Percentiles rank a stretch among this genome's conserved stretches.
These are phyloP conservation scores for Megalopta genalis DNA, from an alignment of 1,140 invertebrate species.

Conservation along the genomic window DNA sequence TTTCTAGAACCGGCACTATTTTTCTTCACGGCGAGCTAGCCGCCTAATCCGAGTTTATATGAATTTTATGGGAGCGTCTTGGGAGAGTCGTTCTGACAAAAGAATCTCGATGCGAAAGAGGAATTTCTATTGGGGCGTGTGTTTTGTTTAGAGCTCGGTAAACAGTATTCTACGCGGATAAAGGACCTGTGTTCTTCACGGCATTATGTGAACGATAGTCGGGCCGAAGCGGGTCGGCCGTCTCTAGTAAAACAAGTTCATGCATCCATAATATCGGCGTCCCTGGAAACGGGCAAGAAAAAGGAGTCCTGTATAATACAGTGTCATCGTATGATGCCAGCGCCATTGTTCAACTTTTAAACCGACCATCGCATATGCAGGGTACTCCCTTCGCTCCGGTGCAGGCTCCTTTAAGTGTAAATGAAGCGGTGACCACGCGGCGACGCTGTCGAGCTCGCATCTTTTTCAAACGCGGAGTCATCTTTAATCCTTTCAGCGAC, in stretches of 20 bases:
- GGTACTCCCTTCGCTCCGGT: constrained; percentile 20
- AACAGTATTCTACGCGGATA: background rate
- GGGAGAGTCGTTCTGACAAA: no score
- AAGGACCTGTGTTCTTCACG: background rate
- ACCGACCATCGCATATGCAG: constrained; percentile 30
- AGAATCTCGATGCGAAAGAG: no score
- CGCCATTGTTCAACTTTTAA: constrained; percentile 40
- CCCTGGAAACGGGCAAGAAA: constrained; percentile 25
- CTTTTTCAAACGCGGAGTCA: background rate
- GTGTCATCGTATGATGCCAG: constrained; percentile 24
- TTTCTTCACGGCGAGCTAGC: no score
- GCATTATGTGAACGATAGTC: constrained; percentile 3
- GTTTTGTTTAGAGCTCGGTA: background rate
- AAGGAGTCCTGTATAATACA: constrained; percentile 20
- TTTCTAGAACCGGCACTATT: no score
- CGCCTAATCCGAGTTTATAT: no score
- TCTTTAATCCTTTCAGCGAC: background rate
- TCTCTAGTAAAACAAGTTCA: constrained; percentile 29
- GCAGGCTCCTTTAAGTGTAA: constrained; percentile 37
- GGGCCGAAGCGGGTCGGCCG: background rate
- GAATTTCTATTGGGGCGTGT: no score
- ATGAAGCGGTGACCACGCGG: constrained; percentile 7
- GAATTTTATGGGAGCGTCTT: no score
- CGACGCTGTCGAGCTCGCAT: background rate
- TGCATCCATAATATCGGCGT: constrained; percentile 19